These are phyloP conservation scores for Dendrolimus houi DNA, from an alignment of 2,888 invertebrate genomes.

Conservation along the genomic window DNA sequence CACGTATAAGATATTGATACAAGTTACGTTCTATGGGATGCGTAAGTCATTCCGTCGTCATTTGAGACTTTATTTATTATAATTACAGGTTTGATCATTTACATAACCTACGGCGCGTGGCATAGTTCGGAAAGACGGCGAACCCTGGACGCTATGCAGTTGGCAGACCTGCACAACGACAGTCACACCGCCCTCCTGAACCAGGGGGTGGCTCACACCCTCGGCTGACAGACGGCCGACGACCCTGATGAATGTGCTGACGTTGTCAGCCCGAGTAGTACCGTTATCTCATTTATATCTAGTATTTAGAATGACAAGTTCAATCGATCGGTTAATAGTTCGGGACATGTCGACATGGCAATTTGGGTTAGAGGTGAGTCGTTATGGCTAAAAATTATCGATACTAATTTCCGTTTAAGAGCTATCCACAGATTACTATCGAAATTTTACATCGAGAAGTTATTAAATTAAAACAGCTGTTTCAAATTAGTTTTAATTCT, in stretches of 20 bases:
- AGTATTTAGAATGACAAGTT: constrained; percentile 34
- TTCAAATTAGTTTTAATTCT: no score
- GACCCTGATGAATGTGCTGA: constrained; percentile 5
- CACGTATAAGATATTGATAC: no score
- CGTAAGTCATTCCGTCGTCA: no score
- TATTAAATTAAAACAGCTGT: no score
- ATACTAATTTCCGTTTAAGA: no score
- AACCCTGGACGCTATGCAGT: constrained; percentile 31
- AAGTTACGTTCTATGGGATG: no score
- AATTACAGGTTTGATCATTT: constrained; percentile 80
- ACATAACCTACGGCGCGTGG: constrained; percentile 84
- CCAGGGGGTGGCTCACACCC: constrained; percentile 35
- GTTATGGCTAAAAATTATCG: no score
- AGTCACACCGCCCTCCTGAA: constrained; percentile 51
- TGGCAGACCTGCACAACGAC: constrained; percentile 51
- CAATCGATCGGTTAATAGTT: no score
- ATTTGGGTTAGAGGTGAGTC: no score
- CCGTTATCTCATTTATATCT: constrained; percentile 53
- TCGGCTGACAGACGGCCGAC: constrained; percentile 42
- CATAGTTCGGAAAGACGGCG: constrained; percentile 76
- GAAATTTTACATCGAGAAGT: no score
- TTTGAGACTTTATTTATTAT: background rate
- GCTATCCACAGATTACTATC: no score
- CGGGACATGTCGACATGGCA: no score
- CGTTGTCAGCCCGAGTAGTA: constrained; percentile 39